phyloP scores from a whole-genome alignment of 2,113 vertebrate genomes.

The Arenaria interpres region DNA sequence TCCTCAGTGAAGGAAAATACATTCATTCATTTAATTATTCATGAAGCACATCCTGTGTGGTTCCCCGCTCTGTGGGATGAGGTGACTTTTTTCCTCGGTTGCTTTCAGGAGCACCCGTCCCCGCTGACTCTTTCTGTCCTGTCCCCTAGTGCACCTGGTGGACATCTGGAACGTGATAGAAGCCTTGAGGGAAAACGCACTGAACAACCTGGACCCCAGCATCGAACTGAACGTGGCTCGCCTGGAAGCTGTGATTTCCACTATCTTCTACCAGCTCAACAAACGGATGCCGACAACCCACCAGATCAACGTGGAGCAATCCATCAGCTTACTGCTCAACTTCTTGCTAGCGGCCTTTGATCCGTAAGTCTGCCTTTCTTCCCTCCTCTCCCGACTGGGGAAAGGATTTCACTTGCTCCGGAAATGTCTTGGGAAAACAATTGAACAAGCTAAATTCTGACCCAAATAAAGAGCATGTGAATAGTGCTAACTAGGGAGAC shows the following conservation, averaged over 20 bases:
- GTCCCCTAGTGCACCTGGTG: constrained; percentile 90
- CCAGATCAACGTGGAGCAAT: constrained; percentile 95
- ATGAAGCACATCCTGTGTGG: neutral
- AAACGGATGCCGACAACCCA: constrained; percentile 97
- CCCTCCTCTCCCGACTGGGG: neutral
- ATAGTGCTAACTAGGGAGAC: constrained; percentile 10
- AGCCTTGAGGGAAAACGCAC: constrained; percentile 91
- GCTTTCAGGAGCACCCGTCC: fast-evolving
- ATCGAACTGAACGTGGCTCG: constrained; percentile 89
- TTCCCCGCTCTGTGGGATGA: neutral
- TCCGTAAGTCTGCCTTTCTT: constrained; percentile 82
- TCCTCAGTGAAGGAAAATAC: neutral
- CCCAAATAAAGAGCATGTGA: neutral
- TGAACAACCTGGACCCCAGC: constrained; percentile 90
- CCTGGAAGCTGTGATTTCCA: constrained; percentile 92
- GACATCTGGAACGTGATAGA: constrained; percentile 99
- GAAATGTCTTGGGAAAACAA: neutral
- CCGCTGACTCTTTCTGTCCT: constrained; percentile 7
- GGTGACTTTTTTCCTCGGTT: neutral
- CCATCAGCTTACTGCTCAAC: constrained; percentile 92
- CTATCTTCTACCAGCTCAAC: constrained; percentile 97
- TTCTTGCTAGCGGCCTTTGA: constrained; percentile 96
- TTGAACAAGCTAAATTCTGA: neutral
- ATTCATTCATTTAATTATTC: neutral
- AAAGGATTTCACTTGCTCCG: neutral